Conservation (phyloP, 2,113 vertebrate species). For the Acanthisitta chloris region DNA sequence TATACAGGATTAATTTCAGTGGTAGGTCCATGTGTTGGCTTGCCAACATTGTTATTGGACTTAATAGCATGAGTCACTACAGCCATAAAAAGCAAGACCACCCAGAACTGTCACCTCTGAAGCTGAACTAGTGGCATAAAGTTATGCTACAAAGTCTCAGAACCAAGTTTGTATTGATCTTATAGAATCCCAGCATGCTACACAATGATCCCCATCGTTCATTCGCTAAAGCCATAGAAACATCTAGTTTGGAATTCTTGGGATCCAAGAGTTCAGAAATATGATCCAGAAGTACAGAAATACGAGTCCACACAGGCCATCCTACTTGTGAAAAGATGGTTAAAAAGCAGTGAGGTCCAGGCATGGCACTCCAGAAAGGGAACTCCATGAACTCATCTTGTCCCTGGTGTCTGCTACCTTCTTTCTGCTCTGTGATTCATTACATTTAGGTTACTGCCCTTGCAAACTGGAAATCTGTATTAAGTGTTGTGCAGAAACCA, state of each 20-base stretch:
- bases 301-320: neutral
- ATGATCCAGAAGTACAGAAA: neutral
- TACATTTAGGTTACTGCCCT: neutral
- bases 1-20: neutral
- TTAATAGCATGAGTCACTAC: neutral
- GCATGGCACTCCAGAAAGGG: neutral
- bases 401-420: neutral
- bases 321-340: neutral
- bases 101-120: neutral
- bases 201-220: neutral
- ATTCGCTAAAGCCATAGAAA: neutral
- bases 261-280: neutral
- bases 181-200: neutral
- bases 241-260: neutral
- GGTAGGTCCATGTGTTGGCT: neutral
- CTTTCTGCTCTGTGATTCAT: neutral
- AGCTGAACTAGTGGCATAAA: neutral
- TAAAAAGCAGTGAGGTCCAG: neutral
- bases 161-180: neutral
- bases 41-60: neutral
- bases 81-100: neutral
- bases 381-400: neutral
- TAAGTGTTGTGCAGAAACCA: neutral
- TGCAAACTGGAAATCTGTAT: neutral
- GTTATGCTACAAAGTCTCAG: neutral